Conservation (phyloP, 1,140 invertebrate genomes). For the Lepeophtheirus salmonis region DNA sequence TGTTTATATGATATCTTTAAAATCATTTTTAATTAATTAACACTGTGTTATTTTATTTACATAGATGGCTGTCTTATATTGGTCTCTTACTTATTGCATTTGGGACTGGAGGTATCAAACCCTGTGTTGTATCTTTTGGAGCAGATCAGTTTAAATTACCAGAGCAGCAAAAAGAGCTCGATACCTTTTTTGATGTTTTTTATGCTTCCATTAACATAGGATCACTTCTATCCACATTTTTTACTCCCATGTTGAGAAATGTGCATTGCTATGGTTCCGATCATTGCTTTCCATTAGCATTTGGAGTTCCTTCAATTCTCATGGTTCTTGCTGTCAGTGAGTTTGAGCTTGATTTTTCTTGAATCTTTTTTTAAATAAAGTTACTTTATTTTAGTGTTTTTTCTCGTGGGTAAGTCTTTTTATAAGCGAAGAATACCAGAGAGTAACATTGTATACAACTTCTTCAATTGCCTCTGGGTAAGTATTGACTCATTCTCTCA, state of each 20-base stretch:
- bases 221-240: conserved; percentile 7
- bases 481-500: background rate
- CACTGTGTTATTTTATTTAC: background rate
- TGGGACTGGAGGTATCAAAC: conserved; percentile 90
- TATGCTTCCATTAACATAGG: conserved; percentile 17
- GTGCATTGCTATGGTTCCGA: conserved; percentile 57
- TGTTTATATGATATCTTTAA: background rate
- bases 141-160: conserved; percentile 52
- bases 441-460: background rate
- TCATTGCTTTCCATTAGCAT: conserved; percentile 72
- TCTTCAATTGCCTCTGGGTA: conserved; percentile 10
- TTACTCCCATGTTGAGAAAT: conserved; percentile 33
- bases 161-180: conserved; percentile 9
- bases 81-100: conserved; percentile 63
- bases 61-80: conserved; percentile 45
- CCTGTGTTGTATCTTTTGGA: conserved; percentile 88
- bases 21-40: background rate
- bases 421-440: conserved; percentile 4
- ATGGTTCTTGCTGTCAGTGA: conserved; percentile 57
- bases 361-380: background rate
- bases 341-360: conserved; percentile 22
- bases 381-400: conserved; percentile 10
- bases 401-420: background rate
- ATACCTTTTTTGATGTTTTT: conserved; percentile 8
- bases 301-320: conserved; percentile 66